phyloP scores from a whole-genome alignment of 2,888 invertebrate species.

The Trichogramma evanescens region DNA sequence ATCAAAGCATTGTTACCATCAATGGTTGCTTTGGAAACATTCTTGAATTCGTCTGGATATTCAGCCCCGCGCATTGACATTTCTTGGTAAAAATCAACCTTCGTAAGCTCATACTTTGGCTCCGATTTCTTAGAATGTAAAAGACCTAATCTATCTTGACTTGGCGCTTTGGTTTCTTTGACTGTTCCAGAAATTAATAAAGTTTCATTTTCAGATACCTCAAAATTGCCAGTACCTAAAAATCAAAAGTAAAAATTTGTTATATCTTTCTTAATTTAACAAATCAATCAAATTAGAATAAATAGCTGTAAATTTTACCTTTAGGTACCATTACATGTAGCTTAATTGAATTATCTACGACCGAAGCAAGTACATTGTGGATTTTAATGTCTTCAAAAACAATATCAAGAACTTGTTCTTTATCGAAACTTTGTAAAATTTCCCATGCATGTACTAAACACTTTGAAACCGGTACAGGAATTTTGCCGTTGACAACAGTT shows the following conservation, averaged over 20 bases:
- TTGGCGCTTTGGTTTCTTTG: constrained; percentile 50
- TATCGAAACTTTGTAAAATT: constrained; percentile 48
- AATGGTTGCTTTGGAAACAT: constrained; percentile 48
- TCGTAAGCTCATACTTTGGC: constrained; percentile 11
- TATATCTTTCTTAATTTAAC: background rate
- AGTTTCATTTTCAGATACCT: constrained; percentile 62
- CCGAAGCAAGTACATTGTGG: constrained; percentile 38
- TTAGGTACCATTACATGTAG: too few species aligned
- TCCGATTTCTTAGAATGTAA: background rate
- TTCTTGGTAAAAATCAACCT: constrained; percentile 45
- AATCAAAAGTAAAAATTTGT: background rate
- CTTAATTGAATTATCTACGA: constrained; percentile 46
- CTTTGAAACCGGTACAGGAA: constrained; percentile 56
- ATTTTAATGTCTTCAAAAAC: constrained; percentile 48
- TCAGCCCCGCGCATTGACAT: constrained; percentile 51
- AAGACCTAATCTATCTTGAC: constrained; percentile 21
- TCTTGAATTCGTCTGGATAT: constrained; percentile 50
- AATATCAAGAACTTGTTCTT: constrained; percentile 41
- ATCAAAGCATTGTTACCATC: constrained; percentile 43
- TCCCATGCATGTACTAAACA: constrained; percentile 50
- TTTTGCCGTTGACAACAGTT: constrained; percentile 55
- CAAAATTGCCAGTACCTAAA: constrained; percentile 43
- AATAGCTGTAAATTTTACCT: constrained; percentile 33
- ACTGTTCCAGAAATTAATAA: constrained; percentile 65
- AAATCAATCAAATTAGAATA: background rate